A percentile compares a stretch with the other conserved stretches of the same genome.
Conservation (phyloP, 2,888 invertebrate genomes). For the Caenorhabditis sp. region DNA sequence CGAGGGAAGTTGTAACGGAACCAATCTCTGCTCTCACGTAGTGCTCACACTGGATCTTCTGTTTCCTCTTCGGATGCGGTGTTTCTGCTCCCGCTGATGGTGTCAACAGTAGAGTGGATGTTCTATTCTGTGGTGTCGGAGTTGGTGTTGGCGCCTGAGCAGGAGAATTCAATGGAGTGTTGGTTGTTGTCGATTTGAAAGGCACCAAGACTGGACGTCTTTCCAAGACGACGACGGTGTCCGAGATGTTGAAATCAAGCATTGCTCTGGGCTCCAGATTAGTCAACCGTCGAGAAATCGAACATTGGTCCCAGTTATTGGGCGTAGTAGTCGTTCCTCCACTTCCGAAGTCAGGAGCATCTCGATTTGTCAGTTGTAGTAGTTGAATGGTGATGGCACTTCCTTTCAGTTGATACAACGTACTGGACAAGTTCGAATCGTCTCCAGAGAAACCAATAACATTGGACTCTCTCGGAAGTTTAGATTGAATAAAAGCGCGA, state of each 20-base stretch:
- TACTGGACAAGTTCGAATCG: slow-evolving; percentile 40
- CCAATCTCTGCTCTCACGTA: slow-evolving; percentile 62
- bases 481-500: slow-evolving; percentile 57
- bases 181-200: slow-evolving; percentile 1
- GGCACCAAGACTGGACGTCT: slow-evolving; percentile 32
- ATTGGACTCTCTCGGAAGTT: slow-evolving; percentile 6
- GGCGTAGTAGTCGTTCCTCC: slow-evolving; percentile 42
- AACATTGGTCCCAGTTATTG: slow-evolving; percentile 60
- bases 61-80: slow-evolving; percentile 19
- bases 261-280: slow-evolving; percentile 58
- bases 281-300: slow-evolving; percentile 50
- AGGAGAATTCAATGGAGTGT: slow-evolving; percentile 42
- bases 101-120: slow-evolving; percentile 16
- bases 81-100: not conserved
- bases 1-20: slow-evolving; percentile 66
- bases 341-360: slow-evolving; percentile 56
- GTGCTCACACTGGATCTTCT: slow-evolving; percentile 42
- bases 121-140: slow-evolving; percentile 16
- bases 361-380: slow-evolving; percentile 58
- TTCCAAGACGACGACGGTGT: slow-evolving; percentile 45
- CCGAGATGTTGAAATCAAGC: slow-evolving; percentile 63
- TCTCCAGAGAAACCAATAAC: not conserved
- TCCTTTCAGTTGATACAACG: slow-evolving; percentile 58
- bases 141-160: slow-evolving; percentile 26
- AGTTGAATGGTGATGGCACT: slow-evolving; percentile 60